Base-by-base conservation (phyloP, 2,888 invertebrate species). In the Drosophila buzzatii region DNA sequence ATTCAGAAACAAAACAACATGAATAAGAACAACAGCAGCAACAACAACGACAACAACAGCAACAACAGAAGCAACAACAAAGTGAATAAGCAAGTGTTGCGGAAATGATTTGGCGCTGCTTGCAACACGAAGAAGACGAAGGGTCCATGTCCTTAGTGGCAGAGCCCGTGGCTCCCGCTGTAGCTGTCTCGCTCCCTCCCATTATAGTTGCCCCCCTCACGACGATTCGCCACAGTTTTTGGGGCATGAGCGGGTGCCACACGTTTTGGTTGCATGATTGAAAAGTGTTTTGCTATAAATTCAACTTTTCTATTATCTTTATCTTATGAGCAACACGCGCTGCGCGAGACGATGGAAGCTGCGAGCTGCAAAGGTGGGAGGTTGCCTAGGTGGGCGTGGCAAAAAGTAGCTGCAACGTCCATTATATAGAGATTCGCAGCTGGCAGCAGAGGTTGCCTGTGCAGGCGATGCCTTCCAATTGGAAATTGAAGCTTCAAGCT, bases 221-320 rank as follows among this genome's bases (percentile, higher is more conserved):
- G 0, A 1, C n/a, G 20, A 37, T 52, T 39, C 16, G 47, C 59
- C 51, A 18, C 39, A 14, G 14, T 47, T 33, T n/a, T 41, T 18
- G 49, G 49, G 39, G 27, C 45, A 49, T 44, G 47, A 16, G 23
- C 14, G 23, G 31, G 45, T 64, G 65, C 35, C 67, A 58, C 72
- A 80, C 81, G 73, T 79, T 79, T 81, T 61, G 81, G 79, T 69
- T 85, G 81, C 81, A 79, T 85, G 89, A 90, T 90, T 90, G 86
- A 82, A 90, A 86, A 81, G 83, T 73, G 81, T 90, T 86, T 86
- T 67, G 68, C 85, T 76, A 87, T 82, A 90, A 85, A 85, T 81
- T 88, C 58, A 81, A 81, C 75, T 88, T 88, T 85, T 79, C 81
- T 82, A 85, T 89, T 85, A 88, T 90, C 63, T 90, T 90, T 88